Evolutionary conservation across 1,140 invertebrate species (phyloP).

Genomic region (Harpegnathos saltator): DNA sequence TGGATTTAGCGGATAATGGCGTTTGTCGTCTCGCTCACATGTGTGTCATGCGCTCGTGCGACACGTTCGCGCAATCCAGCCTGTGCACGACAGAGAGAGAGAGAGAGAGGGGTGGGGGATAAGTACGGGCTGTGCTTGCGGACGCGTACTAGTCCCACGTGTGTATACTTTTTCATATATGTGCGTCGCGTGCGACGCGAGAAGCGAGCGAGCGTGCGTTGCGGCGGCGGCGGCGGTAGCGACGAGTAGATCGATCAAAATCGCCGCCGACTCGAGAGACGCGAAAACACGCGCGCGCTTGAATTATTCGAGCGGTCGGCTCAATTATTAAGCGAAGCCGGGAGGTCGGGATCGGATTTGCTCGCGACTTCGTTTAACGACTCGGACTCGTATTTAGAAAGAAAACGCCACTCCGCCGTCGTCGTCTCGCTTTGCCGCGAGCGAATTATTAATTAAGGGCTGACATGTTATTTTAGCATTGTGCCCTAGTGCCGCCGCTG

Average conservation of each 20-base stretch:
- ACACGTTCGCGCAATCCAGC: slow-evolving; percentile 30
- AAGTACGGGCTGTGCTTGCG: slow-evolving; percentile 3
- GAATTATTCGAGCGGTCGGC: slow-evolving; percentile 14
- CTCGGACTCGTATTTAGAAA: slow-evolving; percentile 7
- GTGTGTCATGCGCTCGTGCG: background rate
- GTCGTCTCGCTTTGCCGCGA: background rate
- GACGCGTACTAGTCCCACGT: background rate
- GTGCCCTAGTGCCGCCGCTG: background rate
- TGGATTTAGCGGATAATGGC: slow-evolving; percentile 40
- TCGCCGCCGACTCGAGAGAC: background rate
- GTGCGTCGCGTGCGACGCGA: background rate
- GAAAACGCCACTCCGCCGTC: slow-evolving; percentile 22
- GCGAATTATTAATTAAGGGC: slow-evolving; percentile 44
- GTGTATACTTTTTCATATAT: background rate
- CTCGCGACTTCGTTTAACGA: slow-evolving; percentile 1
- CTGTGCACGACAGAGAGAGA: no score
- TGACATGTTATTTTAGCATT: slow-evolving; percentile 43
- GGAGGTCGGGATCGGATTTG: background rate
- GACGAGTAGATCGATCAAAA: slow-evolving; percentile 37
- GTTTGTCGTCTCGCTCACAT: background rate
- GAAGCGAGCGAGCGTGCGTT: background rate
- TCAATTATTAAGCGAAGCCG: slow-evolving; percentile 16
- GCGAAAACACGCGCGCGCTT: background rate
- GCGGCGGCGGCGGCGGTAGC: no score
- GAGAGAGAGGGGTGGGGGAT: no score